phyloP scores from a whole-genome alignment of 2,797 vertebrate genomes.

The Ara ararauna region DNA sequence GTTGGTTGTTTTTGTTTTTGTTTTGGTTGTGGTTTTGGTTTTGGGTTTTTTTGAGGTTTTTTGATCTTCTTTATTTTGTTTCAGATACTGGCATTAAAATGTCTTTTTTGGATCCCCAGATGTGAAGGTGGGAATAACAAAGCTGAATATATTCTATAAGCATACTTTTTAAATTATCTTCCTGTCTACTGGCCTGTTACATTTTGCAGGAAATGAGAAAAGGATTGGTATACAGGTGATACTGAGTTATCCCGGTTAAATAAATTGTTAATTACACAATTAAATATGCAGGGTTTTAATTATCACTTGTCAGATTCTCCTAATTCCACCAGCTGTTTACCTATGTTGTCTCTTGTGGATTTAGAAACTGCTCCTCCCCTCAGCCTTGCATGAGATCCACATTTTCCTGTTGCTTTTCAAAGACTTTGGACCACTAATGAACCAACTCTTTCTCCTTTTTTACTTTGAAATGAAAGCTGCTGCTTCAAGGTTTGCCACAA shows the following conservation, averaged over 20 bases:
- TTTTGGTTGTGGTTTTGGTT: no score
- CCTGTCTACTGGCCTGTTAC: neutral
- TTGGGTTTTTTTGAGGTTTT: neutral
- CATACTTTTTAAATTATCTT: neutral
- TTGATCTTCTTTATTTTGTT: neutral
- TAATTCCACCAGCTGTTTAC: constrained; percentile 31
- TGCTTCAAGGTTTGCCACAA: neutral
- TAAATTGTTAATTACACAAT: constrained; percentile 29
- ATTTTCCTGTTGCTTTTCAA: constrained; percentile 9
- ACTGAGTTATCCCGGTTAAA: neutral
- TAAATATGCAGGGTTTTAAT: neutral
- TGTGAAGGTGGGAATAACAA: neutral
- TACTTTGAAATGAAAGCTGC: neutral
- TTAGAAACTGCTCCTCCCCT: neutral
- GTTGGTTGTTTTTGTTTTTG: neutral
- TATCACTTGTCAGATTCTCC: constrained; percentile 43
- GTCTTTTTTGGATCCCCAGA: neutral
- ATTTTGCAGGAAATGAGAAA: neutral
- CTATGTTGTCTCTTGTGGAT: neutral
- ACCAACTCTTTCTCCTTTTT: neutral
- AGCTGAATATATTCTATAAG: neutral
- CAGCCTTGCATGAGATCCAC: neutral
- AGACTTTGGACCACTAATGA: neutral
- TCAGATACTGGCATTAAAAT: neutral
- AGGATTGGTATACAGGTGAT: neutral